Base-by-base conservation (phyloP, 2,113 vertebrate species). In the Colinus virginianus region DNA sequence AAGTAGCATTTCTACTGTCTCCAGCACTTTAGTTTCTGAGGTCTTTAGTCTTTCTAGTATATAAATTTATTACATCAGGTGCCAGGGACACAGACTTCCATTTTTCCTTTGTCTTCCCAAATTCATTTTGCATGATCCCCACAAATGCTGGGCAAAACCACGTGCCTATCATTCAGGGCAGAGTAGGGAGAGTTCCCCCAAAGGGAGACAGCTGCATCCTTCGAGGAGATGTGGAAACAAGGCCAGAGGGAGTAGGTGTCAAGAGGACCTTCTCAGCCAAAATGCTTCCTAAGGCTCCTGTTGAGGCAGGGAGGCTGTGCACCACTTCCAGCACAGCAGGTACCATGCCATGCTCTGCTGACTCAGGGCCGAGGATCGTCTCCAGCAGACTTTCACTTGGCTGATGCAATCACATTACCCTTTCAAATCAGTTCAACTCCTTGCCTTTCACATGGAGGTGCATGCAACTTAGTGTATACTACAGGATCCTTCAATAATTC, bases 401-500 rank as follows among this genome's bases (percentile, higher is more conserved):
- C 93, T 96, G 94, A 95, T 95, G 91, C 76, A 96, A 96, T 86
- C 89, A 56, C 15, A 1, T 36, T 13, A 6, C 45, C 26, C 71
- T 84, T 77, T 70, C 90, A 95, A 93, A 72, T 78, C 30, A 34
- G 74, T 80, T 67, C 91, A 93, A 4, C 68, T 55, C 25, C 55
- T 64, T 63, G 77, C 77, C 66, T 93, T 88, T 91, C 64, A 86
- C 68, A 43, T 45, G 42, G 66, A 80, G n/a, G 20, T 61, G 43
- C 62, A 56, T 28, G 82, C 84, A 90, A 61, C 53, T 20, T 3
- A 3, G 20, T 1, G 1, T 81, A 72, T 17, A 17, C 51, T 63
- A 22, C 0, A 1, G 78, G 13, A 71, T 16, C 56, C 64, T 80
- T 90, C 61, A n/a, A 64, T 89, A 87, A 88, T 51, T 90, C 49